A percentile compares a stretch with the other conserved stretches of the same genome.
Conservation (phyloP, 2,888 invertebrate genomes). For the Xylophagus ater region DNA sequence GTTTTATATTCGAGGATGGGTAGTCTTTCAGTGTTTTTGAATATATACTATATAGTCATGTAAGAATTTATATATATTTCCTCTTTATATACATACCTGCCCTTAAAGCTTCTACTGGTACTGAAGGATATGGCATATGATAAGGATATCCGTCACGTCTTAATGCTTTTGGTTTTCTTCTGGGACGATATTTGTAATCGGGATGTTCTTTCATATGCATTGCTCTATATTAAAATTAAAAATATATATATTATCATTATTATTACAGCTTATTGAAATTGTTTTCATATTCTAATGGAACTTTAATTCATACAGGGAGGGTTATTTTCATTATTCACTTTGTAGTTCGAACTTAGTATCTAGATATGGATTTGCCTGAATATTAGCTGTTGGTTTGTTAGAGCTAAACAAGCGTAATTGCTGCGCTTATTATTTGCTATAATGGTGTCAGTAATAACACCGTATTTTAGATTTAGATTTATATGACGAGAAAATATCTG, state of each 20-base stretch:
- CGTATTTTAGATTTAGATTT: no score
- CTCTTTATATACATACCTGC: constrained; percentile 58
- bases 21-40: neutral
- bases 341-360: neutral
- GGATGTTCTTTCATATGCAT: constrained; percentile 95
- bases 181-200: constrained; percentile 85
- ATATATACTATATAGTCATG: neutral
- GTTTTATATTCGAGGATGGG: no score
- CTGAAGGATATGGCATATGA: constrained; percentile 84
- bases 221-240: constrained; percentile 54
- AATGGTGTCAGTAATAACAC: no score
- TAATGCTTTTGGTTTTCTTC: constrained; percentile 78
- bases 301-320: no score
- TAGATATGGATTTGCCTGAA: no score
- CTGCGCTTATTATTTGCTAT: no score
- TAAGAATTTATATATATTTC: neutral
- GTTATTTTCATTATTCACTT: neutral
- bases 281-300: no score
- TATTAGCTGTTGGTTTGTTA: no score
- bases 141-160: constrained; percentile 87
- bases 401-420: no score
- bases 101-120: constrained; percentile 78
- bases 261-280: neutral
- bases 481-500: no score
- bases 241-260: neutral